These are phyloP conservation scores for Iguana delicatissima DNA, from an alignment of 2,797 vertebrate species.

Conservation along the genomic window DNA sequence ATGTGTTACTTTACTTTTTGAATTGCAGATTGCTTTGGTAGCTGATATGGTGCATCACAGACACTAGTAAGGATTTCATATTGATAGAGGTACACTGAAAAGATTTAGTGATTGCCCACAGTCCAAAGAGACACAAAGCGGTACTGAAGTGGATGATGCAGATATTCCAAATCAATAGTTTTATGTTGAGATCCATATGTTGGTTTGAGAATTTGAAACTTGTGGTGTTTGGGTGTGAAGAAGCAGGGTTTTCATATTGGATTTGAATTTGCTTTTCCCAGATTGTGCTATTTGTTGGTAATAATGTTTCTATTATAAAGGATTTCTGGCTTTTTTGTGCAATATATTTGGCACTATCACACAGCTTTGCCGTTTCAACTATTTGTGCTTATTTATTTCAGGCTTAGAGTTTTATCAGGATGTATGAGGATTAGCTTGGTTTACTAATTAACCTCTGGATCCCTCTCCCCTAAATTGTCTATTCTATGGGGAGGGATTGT, in stretches of 20 bases:
- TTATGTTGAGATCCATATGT: neutral
- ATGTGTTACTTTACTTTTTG: neutral
- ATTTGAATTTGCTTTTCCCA: neutral
- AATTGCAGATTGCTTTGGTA: neutral
- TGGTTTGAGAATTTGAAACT: neutral
- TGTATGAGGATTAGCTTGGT: neutral
- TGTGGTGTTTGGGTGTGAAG: neutral
- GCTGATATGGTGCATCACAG: neutral
- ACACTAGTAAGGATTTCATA: neutral
- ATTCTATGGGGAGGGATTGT: too few relatives aligned
- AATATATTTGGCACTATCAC: neutral
- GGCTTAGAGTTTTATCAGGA: neutral
- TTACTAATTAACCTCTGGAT: neutral
- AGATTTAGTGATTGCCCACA: neutral
- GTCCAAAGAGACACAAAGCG: neutral
- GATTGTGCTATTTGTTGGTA: neutral
- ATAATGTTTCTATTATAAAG: neutral
- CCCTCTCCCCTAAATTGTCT: too few relatives aligned
- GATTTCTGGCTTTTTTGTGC: neutral
- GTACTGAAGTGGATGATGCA: neutral
- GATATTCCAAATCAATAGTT: neutral
- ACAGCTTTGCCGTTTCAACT: neutral
- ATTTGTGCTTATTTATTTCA: neutral
- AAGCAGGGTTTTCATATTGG: neutral
- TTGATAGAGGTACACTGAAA: neutral